These are phyloP conservation scores for Tenualosa ilisha DNA, from an alignment of 2,797 vertebrate species.

Conservation along the genomic window DNA sequence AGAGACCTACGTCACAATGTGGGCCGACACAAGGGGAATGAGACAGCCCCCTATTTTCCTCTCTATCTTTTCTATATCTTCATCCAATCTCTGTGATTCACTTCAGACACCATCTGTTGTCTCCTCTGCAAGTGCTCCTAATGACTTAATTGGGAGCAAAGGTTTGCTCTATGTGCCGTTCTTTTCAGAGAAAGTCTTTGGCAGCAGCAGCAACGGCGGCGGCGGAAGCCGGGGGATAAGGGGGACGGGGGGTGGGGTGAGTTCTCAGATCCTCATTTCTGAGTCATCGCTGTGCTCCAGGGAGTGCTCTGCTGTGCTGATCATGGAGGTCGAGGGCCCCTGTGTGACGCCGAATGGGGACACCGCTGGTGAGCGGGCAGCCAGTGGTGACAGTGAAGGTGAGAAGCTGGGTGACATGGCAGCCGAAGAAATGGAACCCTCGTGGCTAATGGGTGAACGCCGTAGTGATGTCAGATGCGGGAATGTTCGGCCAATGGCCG, in stretches of 20 bases:
- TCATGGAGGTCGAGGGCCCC: constrained; percentile 89
- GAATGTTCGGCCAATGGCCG: constrained; percentile 86
- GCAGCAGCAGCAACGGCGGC: neutral
- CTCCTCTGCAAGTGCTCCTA: neutral
- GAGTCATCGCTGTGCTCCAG: constrained; percentile 87
- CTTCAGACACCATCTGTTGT: neutral
- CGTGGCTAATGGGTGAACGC: constrained; percentile 94
- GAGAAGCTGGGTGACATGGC: constrained; percentile 99
- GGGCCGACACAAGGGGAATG: constrained; percentile 32
- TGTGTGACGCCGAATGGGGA: constrained; percentile 96
- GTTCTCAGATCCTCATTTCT: constrained; percentile 90
- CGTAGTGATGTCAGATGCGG: constrained; percentile 86
- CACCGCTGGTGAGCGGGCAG: constrained; percentile 91
- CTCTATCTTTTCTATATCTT: neutral
- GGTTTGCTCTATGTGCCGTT: constrained; percentile 12
- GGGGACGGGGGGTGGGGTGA: no score
- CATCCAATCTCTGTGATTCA: neutral
- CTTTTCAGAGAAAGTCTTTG: constrained; percentile 3
- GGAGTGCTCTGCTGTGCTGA: constrained; percentile 89
- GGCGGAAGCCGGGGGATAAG: neutral
- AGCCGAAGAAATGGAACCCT: constrained; percentile 93
- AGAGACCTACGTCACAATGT: constrained; percentile 69
- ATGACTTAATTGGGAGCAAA: neutral
- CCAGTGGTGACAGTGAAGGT: constrained; percentile 92
- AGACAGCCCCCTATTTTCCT: constrained; percentile 1